Base-by-base conservation (phyloP, 1,140 invertebrate genomes). In the Neuroterus valhalla region DNA sequence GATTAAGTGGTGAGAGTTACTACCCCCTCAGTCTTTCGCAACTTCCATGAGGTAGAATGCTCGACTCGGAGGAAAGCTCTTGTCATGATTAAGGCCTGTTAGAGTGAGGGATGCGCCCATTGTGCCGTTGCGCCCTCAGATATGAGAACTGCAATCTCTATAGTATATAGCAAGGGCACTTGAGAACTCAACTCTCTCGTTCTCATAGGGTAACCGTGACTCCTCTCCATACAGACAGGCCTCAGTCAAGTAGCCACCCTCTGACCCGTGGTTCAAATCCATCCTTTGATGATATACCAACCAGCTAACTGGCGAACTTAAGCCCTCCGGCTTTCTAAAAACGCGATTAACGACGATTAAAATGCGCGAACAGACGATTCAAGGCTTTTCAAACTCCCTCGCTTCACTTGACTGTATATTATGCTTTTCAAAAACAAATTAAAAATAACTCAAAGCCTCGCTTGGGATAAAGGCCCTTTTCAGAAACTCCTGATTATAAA, bases 1-100 rank as follows among this genome's bases (percentile, higher is more conserved):
- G 67, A 73, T 77, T 78, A 75, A 82, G 74, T 80, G 76, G 71
- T 76, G 76, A 76, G 74, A 76, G 67, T 70, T 15, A 66, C 26
- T 55, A 75, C 45, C 72, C 76, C 55, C 45, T 76, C 14, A 70
- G 74, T 76, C 68, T 78, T 75, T 76, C 72, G 73, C 72, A 75
- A 52, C 66, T 73, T 79, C 71, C 67, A 80, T 73, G 74, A 85
- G 78, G 81, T 80, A 85, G 85, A 84, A 81, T 79, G 81, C 73
- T 81, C 71, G 50, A 70, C 74, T 78, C 71, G 67, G 11, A 81
- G 79, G 75, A 71, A 83, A 70, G 70, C 81, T 79, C 84, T 85
- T 83, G 81, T 84, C 75, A 83, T 84, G 82, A 86, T 87, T 87
- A 85, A 87, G 82, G 81, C 81, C 82, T 80, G 81, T 86, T 86